Percentiles rank a stretch among this genome's conserved stretches.
phyloP scores from a whole-genome alignment of 2,113 vertebrate genomes.

The Melanerpes formicivorus region DNA sequence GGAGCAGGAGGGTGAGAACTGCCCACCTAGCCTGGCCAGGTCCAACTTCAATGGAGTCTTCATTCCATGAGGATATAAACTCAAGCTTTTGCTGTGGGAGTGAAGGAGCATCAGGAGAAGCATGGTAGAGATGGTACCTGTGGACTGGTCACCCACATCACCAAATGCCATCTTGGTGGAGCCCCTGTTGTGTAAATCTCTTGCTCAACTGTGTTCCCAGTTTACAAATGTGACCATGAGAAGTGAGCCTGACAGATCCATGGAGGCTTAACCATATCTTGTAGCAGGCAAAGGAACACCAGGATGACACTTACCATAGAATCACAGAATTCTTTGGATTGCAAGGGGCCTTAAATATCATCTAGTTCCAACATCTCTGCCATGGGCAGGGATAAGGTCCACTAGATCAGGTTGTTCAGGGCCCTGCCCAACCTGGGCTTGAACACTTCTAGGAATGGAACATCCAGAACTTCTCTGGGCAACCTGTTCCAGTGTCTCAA shows the following conservation, averaged over 20 bases:
- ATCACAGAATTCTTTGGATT: background rate
- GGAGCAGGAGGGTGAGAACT: background rate
- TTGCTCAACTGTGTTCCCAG: background rate
- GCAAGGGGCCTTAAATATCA: background rate
- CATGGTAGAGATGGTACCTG: background rate
- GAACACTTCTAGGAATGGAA: no score
- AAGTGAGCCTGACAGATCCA: background rate
- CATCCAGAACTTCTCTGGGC: no score
- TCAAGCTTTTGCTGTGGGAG: background rate
- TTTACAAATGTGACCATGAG: rapidly evolving
- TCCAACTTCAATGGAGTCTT: background rate
- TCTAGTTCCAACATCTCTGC: background rate
- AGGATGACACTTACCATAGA: background rate
- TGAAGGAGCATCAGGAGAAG: background rate
- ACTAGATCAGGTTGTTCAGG: background rate
- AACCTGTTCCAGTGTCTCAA: no score
- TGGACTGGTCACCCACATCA: background rate
- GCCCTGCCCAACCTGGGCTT: background rate
- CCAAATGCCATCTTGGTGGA: background rate
- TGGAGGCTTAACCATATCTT: background rate
- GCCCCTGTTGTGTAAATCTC: background rate
- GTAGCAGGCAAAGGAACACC: background rate
- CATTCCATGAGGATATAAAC: background rate
- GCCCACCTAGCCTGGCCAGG: background rate
- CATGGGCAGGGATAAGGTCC: background rate